Conservation (phyloP, 2,888 invertebrate genomes). For the Hydropsyche betteni region DNA sequence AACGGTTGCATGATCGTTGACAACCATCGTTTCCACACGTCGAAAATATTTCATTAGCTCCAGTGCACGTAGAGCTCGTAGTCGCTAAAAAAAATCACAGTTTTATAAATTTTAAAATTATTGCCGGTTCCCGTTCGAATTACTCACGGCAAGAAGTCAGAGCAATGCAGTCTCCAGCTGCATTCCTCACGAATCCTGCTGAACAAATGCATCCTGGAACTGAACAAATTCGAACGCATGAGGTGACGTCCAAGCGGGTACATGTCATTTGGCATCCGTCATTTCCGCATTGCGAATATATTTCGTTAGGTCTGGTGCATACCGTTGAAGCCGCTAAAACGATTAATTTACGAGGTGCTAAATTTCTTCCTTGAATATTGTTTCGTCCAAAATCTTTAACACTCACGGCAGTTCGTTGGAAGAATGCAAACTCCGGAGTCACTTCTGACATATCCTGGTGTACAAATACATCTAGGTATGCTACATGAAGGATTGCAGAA, state of each 20-base stretch:
- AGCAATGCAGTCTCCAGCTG: background rate
- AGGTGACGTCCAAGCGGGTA: too few species aligned
- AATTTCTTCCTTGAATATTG: background rate
- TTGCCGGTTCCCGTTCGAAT: too few species aligned
- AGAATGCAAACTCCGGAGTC: slow-evolving; percentile 19
- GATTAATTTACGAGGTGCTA: too few species aligned
- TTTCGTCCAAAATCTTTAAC: background rate
- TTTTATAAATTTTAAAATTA: too few species aligned
- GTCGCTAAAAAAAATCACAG: background rate
- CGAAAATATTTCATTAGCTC: slow-evolving; percentile 18
- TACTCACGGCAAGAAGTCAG: slow-evolving; percentile 36
- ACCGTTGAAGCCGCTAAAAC: background rate
- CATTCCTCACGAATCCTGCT: slow-evolving; percentile 16
- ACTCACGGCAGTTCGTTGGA: slow-evolving; percentile 32
- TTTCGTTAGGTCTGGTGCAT: background rate
- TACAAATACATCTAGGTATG: slow-evolving; percentile 38
- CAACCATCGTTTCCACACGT: slow-evolving; percentile 18
- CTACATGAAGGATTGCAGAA: background rate
- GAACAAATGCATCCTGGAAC: slow-evolving; percentile 13
- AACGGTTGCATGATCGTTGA: slow-evolving; percentile 33
- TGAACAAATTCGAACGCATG: background rate
- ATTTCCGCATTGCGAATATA: background rate
- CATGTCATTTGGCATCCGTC: background rate
- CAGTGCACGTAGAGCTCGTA: background rate
- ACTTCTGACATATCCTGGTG: slow-evolving; percentile 33